Evolutionary conservation across 1,140 invertebrate genomes (phyloP).

Genomic region (Capitella teleta): DNA sequence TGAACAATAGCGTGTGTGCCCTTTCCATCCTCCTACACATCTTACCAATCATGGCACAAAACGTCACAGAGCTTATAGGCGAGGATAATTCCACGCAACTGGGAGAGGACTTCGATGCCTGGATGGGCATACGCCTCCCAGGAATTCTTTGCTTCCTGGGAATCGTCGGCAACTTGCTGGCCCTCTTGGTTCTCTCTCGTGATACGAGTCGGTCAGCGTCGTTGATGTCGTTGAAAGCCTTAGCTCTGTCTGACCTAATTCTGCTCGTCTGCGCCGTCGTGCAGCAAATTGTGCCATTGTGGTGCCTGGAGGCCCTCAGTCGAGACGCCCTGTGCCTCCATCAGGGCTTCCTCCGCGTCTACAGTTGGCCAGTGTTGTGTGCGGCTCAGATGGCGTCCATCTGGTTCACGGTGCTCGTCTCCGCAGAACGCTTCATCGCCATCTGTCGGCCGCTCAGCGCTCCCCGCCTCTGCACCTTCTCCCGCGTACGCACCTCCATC

Average conservation of each 20-base stretch:
- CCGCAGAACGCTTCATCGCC: slow-evolving; percentile 80
- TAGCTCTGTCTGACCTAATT: background rate
- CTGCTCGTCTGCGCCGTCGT: background rate
- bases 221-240: background rate
- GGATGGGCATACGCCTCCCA: background rate
- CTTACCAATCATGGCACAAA: too few relatives aligned
- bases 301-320: background rate
- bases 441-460: slow-evolving; percentile 80
- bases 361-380: slow-evolving; percentile 11
- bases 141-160: background rate
- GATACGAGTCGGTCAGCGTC: background rate
- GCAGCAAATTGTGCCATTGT: background rate
- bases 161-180: background rate
- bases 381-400: slow-evolving; percentile 77
- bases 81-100: background rate
- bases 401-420: slow-evolving; percentile 82
- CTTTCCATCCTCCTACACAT: too few relatives aligned
- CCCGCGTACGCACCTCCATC: slow-evolving; percentile 51
- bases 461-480: slow-evolving; percentile 76
- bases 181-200: background rate
- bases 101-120: background rate
- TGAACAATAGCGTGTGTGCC: too few relatives aligned
- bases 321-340: background rate
- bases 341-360: slow-evolving; percentile 4
- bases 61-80: too few relatives aligned